These are phyloP conservation scores for Pomphorhynchus laevis DNA, from an alignment of 1,140 invertebrate genomes.

Conservation along the genomic window DNA sequence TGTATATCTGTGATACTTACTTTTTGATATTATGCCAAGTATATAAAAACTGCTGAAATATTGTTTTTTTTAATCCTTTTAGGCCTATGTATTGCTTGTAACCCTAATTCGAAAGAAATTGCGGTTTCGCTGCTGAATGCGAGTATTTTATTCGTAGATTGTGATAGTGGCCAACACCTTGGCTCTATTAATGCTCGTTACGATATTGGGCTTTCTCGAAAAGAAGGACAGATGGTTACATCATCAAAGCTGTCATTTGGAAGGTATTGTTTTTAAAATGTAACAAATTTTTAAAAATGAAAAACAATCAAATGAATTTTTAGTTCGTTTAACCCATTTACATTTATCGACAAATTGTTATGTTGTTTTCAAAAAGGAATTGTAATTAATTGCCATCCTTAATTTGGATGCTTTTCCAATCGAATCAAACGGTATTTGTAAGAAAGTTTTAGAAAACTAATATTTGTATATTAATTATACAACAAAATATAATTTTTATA, in stretches of 20 bases:
- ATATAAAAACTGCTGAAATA: slow-evolving; percentile 4
- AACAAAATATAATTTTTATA: too few relatives aligned
- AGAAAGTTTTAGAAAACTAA: too few relatives aligned
- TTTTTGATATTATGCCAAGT: neutral
- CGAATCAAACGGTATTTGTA: too few relatives aligned
- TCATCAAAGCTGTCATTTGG: slow-evolving; percentile 41
- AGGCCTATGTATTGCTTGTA: slow-evolving; percentile 5
- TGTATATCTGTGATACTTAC: too few relatives aligned
- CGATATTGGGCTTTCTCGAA: slow-evolving; percentile 44
- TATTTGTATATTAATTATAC: too few relatives aligned
- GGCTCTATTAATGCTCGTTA: slow-evolving; percentile 44
- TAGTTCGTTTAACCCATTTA: too few relatives aligned
- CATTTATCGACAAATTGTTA: neutral
- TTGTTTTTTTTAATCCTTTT: slow-evolving; percentile 11
- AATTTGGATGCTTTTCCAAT: too few relatives aligned
- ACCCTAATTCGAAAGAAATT: slow-evolving; percentile 48
- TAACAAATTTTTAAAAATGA: neutral
- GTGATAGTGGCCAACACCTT: slow-evolving; percentile 29
- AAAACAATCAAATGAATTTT: neutral
- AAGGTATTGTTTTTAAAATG: slow-evolving; percentile 29
- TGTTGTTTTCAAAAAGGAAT: too few relatives aligned
- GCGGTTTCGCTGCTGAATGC: slow-evolving; percentile 58
- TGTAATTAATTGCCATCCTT: too few relatives aligned
- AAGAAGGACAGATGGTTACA: slow-evolving; percentile 45
- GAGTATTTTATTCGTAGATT: slow-evolving; percentile 47